Evolutionary conservation across 1,140 invertebrate genomes (phyloP).

Genomic region (Pinna nobilis): DNA sequence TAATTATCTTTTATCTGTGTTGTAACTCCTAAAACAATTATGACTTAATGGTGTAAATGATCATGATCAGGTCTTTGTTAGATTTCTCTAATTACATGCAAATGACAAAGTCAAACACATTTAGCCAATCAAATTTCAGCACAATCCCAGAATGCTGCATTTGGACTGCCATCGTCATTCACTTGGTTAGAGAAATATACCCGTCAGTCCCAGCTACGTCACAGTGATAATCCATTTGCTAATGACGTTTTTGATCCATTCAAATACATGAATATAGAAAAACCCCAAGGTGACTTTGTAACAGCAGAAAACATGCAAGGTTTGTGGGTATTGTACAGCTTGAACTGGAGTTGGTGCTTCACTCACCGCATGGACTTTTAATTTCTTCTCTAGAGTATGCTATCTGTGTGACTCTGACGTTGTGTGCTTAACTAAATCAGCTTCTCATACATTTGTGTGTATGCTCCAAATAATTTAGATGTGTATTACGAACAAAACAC

Average conservation of each 20-base stretch:
- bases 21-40: background rate
- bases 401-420: too few species aligned
- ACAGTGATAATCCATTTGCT: constrained; percentile 58
- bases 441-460: too few species aligned
- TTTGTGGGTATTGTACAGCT: constrained; percentile 29
- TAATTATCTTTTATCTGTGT: background rate
- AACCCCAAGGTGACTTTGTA: constrained; percentile 71
- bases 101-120: background rate
- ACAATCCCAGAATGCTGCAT: constrained; percentile 65
- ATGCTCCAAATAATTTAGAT: too few species aligned
- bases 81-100: background rate
- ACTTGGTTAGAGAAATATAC: constrained; percentile 65
- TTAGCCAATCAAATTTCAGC: constrained; percentile 51
- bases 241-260: constrained; percentile 69
- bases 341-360: too few species aligned
- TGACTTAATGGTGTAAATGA: background rate
- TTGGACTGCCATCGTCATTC: constrained; percentile 72
- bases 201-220: constrained; percentile 9
- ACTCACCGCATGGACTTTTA: too few species aligned
- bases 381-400: too few species aligned
- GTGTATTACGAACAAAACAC: too few species aligned
- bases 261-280: constrained; percentile 59
- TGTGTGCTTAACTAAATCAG: too few species aligned
- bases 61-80: background rate
- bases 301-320: constrained; percentile 71